Percentiles rank a stretch among this genome's conserved stretches.
phyloP scores from a whole-genome alignment of 1,140 invertebrate species.

The Melanaphis sacchari region DNA sequence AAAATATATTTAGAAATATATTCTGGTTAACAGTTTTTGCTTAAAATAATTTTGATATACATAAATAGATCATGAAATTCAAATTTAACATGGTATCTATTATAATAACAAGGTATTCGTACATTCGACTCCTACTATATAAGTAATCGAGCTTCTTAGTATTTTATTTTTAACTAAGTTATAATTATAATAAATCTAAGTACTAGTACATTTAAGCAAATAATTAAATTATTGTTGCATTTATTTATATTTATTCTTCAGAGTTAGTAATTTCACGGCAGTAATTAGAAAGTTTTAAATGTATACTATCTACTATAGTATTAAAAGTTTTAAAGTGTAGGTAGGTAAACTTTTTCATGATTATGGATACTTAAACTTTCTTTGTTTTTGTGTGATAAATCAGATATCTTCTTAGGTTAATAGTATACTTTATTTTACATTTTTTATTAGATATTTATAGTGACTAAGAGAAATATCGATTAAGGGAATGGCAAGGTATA shows the following conservation, averaged over 20 bases:
- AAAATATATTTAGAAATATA: background rate
- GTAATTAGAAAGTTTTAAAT: constrained; percentile 22
- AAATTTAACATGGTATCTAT: no score
- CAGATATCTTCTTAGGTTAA: background rate
- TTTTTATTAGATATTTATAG: background rate
- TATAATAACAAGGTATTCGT: no score
- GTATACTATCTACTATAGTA: background rate
- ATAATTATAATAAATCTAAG: background rate
- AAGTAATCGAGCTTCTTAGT: background rate
- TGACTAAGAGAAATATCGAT: background rate
- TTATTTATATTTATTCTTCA: background rate
- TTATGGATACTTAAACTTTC: constrained; percentile 11
- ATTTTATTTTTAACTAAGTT: no score
- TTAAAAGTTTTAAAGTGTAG: background rate
- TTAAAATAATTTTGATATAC: no score
- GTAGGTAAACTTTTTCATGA: background rate
- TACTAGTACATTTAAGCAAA: background rate
- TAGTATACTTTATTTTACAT: background rate
- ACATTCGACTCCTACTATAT: no score
- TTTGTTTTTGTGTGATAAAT: background rate
- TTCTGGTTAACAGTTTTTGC: no score
- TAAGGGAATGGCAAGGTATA: background rate
- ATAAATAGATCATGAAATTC: no score
- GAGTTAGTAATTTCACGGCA: background rate
- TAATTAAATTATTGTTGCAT: background rate